Base-by-base conservation (phyloP, 2,888 invertebrate species). In the Diarsia mendica region DNA sequence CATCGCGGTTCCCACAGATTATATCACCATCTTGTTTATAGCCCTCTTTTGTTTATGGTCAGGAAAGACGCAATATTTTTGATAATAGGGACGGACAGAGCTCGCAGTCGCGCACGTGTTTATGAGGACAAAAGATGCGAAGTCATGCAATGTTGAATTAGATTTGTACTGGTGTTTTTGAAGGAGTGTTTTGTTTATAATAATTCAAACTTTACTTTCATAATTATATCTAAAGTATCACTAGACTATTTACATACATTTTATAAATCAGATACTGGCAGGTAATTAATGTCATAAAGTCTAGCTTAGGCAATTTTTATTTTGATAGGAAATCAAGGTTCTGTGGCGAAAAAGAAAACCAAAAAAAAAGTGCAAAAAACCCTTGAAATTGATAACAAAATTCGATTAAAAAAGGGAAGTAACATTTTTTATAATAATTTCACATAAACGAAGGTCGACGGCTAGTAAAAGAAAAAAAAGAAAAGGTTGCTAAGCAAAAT, bases 11-110 rank as follows among this genome's bases (percentile, higher is more conserved):
- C 85, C 70, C 85, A 87, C 77, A 74, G 71, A 72, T 71, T 75
- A 79, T 72, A 74, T 67, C 67, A 69, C 67, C 67, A 66, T 74
- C 71, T 80, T 79, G 67, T 82, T 77, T 77, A 80, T 84, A 23
- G 46, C 39, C 46, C 69, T 48, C 69, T 84, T 84, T 79, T 70
- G 60, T 84, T 80, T 75, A 46, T 28, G 68, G 66, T 49, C 64
- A 72, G 10, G 49, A 86, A 73, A 77, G 79, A 78, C 86, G 87
- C 77, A 82, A 66, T 88, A 79, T 80, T 75, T 66, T 75, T 66
- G 51, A 67, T 71, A 73, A 77, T 58, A 58, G 20, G 51, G 39
- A 61, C 20, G 11, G 10, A 67, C 2, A 28, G n/a, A n/a, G n/a
- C n/a, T n/a, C n/a, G 39, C 33, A 11, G 15, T 20, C 10, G 11